A percentile compares a stretch with the other conserved stretches of the same genome.
Conservation (phyloP, 2,797 vertebrate genomes). For the Gouania willdenowi region DNA sequence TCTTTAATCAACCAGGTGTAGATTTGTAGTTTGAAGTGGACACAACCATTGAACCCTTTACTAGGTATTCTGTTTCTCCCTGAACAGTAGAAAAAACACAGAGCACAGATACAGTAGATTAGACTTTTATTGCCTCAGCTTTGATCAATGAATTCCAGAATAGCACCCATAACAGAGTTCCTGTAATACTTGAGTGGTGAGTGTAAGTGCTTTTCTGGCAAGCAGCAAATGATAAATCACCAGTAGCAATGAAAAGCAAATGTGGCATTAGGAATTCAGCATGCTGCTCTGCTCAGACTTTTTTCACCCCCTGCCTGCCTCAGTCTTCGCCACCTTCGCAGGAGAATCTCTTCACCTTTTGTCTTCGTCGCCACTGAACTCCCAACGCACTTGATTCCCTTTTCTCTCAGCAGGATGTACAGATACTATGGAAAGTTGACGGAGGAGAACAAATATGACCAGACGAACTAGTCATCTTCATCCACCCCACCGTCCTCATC, state of each 20-base stretch:
- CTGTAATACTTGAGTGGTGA: slow-evolving; percentile 36
- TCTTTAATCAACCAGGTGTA: no score
- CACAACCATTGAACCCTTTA: no score
- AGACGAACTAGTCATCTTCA: slow-evolving; percentile 43
- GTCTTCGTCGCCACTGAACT: slow-evolving; percentile 26
- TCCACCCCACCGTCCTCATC: background rate
- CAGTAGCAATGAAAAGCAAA: slow-evolving; percentile 41
- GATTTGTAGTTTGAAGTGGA: no score
- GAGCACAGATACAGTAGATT: no score
- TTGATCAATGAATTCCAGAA: slow-evolving; percentile 44
- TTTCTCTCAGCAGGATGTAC: slow-evolving; percentile 43
- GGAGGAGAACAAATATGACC: slow-evolving; percentile 33
- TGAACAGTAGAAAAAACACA: no score
- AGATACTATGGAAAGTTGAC: slow-evolving; percentile 33
- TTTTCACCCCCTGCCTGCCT: slow-evolving; percentile 45
- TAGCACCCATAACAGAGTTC: slow-evolving; percentile 33
- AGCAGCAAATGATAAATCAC: slow-evolving; percentile 19
- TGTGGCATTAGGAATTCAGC: slow-evolving; percentile 45
- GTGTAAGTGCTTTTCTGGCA: slow-evolving; percentile 47
- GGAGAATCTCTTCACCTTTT: slow-evolving; percentile 57
- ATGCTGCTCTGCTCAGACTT: slow-evolving; percentile 40
- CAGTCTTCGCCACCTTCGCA: slow-evolving; percentile 31
- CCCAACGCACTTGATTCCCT: slow-evolving; percentile 45
- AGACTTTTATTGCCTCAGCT: slow-evolving; percentile 23
- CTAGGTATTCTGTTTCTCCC: no score